A percentile compares a stretch with the other conserved stretches of the same genome.
Conservation (phyloP, 2,113 vertebrate genomes). For the Thryonomys swinderianus region DNA sequence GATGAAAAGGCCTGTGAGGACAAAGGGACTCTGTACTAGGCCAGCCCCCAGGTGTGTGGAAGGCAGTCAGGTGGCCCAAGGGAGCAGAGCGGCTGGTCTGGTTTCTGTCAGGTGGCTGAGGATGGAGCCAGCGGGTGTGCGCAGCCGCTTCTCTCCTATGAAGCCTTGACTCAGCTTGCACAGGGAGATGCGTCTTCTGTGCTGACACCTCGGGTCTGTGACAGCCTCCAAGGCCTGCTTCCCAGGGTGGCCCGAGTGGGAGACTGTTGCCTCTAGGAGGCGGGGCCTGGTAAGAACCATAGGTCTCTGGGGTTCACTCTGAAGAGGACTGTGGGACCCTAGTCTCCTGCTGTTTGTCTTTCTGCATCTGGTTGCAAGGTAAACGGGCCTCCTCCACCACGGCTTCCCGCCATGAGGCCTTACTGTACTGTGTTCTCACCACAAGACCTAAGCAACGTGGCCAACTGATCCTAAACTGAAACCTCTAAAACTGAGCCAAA, state of each 20-base stretch:
- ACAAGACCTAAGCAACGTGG: not conserved
- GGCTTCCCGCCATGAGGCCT: not conserved
- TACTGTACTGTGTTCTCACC: not conserved
- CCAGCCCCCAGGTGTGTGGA: not conserved
- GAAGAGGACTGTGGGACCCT: not conserved
- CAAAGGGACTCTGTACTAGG: conserved; percentile 44
- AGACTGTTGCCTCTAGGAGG: not conserved
- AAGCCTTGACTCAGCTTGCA: not conserved
- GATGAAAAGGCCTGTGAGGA: not conserved
- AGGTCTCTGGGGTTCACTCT: not conserved
- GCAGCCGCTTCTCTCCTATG: not conserved
- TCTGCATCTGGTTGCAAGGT: not conserved
- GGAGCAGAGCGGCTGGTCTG: not conserved
- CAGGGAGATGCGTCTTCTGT: fast-evolving
- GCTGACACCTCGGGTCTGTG: not conserved
- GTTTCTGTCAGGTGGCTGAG: not conserved
- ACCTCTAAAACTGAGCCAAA: not conserved
- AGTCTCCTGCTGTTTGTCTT: not conserved
- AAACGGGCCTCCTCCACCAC: not conserved
- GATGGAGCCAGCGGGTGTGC: not conserved
- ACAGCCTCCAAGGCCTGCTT: not conserved
- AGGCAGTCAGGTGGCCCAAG: not conserved
- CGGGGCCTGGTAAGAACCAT: not conserved
- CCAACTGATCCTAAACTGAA: not conserved
- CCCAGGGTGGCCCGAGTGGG: not conserved